Conservation (phyloP, 2,888 invertebrate species). For the Ceramica pisi region DNA sequence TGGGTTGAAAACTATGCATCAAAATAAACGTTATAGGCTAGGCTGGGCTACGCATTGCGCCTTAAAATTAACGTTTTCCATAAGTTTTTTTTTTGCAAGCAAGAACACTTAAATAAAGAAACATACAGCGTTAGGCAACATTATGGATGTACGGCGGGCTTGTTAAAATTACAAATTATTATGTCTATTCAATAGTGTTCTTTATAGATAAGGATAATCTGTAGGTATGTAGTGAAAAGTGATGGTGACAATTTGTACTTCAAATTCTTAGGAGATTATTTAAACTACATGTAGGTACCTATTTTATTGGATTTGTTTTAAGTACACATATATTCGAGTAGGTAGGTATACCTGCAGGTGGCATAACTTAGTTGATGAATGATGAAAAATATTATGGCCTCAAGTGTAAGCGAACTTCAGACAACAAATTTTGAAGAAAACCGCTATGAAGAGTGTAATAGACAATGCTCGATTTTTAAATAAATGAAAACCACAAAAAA, state of each 20-base stretch:
- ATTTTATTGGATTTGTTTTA: conserved; percentile 57
- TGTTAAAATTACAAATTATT: conserved; percentile 43
- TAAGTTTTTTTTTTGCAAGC: conserved; percentile 64
- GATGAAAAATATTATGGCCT: conserved; percentile 5
- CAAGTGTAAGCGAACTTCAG: not conserved
- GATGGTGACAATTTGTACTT: conserved; percentile 79
- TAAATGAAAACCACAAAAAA: not conserved
- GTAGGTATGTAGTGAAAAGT: conserved; percentile 57
- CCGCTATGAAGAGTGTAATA: not conserved
- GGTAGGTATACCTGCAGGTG: no score
- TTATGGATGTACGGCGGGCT: conserved; percentile 50
- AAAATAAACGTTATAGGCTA: no score
- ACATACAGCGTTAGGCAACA: conserved; percentile 66
- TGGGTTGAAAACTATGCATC: no score
- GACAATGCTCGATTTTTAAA: not conserved
- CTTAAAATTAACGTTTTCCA: not conserved
- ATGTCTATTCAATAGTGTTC: conserved; percentile 25
- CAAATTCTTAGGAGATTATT: conserved; percentile 73
- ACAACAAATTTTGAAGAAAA: not conserved
- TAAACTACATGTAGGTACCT: conserved; percentile 46
- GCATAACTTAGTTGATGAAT: not conserved
- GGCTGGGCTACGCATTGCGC: no score
- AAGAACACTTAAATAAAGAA: conserved; percentile 72
- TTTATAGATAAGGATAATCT: conserved; percentile 41
- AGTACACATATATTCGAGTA: not conserved